These are phyloP conservation scores for Drosophila sproati DNA, from an alignment of 1,140 invertebrate species.

Conservation along the genomic window DNA sequence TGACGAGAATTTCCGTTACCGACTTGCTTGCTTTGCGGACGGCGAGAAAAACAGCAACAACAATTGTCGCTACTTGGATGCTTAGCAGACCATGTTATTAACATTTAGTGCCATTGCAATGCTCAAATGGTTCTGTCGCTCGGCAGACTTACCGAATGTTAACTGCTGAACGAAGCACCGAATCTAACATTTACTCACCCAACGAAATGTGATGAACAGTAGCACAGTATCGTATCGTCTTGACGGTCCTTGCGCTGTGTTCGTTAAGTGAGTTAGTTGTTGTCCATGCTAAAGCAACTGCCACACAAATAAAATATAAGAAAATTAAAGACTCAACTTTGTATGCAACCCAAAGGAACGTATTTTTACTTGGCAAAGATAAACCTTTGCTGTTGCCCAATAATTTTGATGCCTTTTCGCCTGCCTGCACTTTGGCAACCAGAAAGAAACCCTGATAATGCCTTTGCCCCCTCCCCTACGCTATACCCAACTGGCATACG, in stretches of 20 bases:
- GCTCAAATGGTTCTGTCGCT: slow-evolving; percentile 23
- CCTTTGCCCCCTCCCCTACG: slow-evolving; percentile 5
- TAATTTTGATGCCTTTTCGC: slow-evolving; percentile 39
- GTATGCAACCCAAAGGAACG: not conserved
- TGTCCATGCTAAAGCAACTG: slow-evolving; percentile 15
- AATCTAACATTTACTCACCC: slow-evolving; percentile 15
- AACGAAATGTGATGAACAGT: slow-evolving; percentile 5
- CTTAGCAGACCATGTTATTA: slow-evolving; percentile 14
- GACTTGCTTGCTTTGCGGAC: slow-evolving; percentile 54
- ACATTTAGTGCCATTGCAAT: slow-evolving; percentile 6
- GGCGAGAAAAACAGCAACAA: slow-evolving; percentile 41
- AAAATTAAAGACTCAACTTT: not conserved
- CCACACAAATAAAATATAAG: slow-evolving; percentile 13
- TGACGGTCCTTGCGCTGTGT: not conserved
- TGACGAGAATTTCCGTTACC: slow-evolving; percentile 61
- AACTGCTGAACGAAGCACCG: not conserved
- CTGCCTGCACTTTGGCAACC: slow-evolving; percentile 60
- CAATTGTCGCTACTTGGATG: slow-evolving; percentile 15
- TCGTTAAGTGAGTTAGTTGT: slow-evolving; percentile 9
- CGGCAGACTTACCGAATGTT: not conserved
- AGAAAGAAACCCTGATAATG: slow-evolving; percentile 15
- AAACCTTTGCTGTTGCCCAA: slow-evolving; percentile 13
- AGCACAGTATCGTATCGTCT: not conserved
- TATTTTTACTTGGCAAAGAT: slow-evolving; percentile 1
- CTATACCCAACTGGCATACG: slow-evolving; percentile 25